Conservation (phyloP, 2,113 vertebrate genomes). For the Poecile atricapillus region DNA sequence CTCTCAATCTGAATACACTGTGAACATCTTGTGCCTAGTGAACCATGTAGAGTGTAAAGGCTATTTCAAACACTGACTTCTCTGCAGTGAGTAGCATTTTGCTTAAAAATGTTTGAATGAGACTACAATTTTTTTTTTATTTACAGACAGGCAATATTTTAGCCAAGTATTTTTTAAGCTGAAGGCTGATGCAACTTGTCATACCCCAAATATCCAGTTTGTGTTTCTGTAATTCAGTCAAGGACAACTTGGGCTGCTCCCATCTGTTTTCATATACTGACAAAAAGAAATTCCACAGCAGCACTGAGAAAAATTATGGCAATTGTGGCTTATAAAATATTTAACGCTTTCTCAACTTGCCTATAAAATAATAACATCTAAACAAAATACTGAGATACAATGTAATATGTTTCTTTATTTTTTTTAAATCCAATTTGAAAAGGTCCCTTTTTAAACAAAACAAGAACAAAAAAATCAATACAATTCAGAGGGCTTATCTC, state of each 20-base stretch:
- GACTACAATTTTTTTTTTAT: neutral
- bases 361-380: neutral
- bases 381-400: constrained; percentile 21
- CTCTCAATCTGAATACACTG: neutral
- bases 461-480: constrained; percentile 37
- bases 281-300: neutral
- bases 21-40: neutral
- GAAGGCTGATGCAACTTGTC: neutral
- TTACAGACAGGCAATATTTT: neutral
- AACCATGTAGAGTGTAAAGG: fast-evolving
- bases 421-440: constrained; percentile 54
- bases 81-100: neutral
- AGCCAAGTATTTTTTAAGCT: neutral
- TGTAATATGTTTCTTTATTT: constrained; percentile 17
- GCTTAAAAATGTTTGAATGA: neutral
- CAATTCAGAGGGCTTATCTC: constrained; percentile 53
- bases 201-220: neutral
- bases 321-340: neutral
- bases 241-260: neutral
- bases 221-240: neutral
- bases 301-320: neutral
- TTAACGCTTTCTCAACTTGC: neutral
- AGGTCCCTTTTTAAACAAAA: constrained; percentile 70
- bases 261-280: neutral
- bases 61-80: neutral